These are phyloP conservation scores for Geotrupes spiniger DNA, from an alignment of 2,888 invertebrate genomes.

Conservation along the genomic window DNA sequence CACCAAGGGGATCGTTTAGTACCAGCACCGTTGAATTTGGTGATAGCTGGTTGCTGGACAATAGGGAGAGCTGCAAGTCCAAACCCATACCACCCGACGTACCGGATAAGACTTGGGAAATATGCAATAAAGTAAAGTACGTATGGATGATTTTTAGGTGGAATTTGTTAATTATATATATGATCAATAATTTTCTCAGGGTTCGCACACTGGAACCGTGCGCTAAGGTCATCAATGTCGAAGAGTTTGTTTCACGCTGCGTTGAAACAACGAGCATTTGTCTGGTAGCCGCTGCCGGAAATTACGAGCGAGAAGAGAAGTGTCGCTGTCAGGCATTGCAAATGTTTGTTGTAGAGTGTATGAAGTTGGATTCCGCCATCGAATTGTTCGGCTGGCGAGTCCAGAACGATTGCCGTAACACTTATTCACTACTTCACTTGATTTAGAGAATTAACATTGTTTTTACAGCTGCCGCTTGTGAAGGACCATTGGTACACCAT, in stretches of 20 bases:
- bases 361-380: constrained; percentile 60
- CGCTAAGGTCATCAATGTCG: constrained; percentile 60
- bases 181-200: constrained; percentile 26
- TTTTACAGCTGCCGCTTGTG: constrained; percentile 64
- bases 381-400: constrained; percentile 72
- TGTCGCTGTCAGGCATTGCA: constrained; percentile 72
- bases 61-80: constrained; percentile 56
- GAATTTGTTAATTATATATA: background rate
- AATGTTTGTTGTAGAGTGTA: constrained; percentile 70
- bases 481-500: constrained; percentile 72
- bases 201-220: constrained; percentile 66
- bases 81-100: constrained; percentile 60
- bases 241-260: constrained; percentile 70
- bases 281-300: constrained; percentile 54
- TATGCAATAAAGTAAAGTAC: constrained; percentile 68
- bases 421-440: background rate
- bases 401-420: constrained; percentile 65
- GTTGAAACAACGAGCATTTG: constrained; percentile 75
- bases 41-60: constrained; percentile 68
- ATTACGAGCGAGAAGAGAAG: constrained; percentile 44
- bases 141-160: constrained; percentile 32
- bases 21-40: constrained; percentile 69
- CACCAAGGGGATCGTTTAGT: constrained; percentile 64
- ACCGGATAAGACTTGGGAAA: constrained; percentile 63
- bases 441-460: too few relatives aligned